Evolutionary conservation across 2,797 vertebrate species (phyloP).

Genomic region (Botia kubotai): DNA sequence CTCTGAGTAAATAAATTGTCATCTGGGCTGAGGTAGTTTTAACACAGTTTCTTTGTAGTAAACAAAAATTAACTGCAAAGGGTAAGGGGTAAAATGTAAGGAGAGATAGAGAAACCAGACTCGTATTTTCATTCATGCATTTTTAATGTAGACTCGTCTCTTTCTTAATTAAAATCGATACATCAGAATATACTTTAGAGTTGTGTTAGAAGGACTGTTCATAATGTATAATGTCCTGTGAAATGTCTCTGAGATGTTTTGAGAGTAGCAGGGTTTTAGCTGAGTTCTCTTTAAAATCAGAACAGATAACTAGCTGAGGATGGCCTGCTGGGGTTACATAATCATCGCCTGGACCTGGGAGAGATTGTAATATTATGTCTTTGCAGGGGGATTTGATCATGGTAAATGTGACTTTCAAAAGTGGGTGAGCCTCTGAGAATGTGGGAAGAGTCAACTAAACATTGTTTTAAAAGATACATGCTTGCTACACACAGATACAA

Average conservation of each 20-base stretch:
- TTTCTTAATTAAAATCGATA: constrained; percentile 88
- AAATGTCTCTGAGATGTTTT: constrained; percentile 54
- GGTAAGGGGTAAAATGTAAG: constrained; percentile 42
- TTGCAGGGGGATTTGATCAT: constrained; percentile 6
- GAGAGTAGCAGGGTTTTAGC: constrained; percentile 46
- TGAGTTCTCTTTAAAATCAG: constrained; percentile 55
- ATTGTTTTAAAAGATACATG: background rate
- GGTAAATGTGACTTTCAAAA: constrained; percentile 38
- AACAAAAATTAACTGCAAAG: background rate
- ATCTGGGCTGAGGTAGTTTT: background rate
- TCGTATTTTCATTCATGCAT: constrained; percentile 83
- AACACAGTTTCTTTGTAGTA: background rate
- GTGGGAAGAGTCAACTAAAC: background rate
- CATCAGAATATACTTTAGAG: constrained; percentile 76
- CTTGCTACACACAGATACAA: background rate
- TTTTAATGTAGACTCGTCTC: constrained; percentile 83
- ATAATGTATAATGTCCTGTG: constrained; percentile 68
- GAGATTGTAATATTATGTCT: constrained; percentile 30
- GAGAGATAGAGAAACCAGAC: constrained; percentile 65
- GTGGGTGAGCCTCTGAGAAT: background rate
- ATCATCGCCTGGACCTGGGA: constrained; percentile 51
- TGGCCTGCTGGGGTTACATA: constrained; percentile 60
- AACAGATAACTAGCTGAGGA: constrained; percentile 58
- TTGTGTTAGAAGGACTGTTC: constrained; percentile 64
- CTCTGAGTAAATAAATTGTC: no score